A percentile compares a stretch with the other conserved stretches of the same genome.
Evolutionary conservation across 2,888 invertebrate genomes (phyloP).

Genomic region (Ichneumon xanthorius): DNA sequence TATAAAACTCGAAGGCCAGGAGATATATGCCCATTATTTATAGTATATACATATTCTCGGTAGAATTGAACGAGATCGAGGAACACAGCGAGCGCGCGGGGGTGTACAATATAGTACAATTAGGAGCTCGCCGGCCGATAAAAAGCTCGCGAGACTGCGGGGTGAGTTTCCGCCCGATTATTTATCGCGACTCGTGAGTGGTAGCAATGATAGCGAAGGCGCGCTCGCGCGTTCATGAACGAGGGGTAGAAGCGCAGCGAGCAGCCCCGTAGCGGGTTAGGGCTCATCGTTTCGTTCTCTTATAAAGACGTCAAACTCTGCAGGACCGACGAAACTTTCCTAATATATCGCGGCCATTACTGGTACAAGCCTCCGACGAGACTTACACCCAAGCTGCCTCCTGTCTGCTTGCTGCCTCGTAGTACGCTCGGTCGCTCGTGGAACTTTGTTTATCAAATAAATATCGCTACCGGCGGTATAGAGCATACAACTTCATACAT

Average conservation of each 20-base stretch:
- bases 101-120: slow-evolving; percentile 41
- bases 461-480: slow-evolving; percentile 70
- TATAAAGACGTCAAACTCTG: slow-evolving; percentile 80
- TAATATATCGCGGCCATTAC: slow-evolving; percentile 81
- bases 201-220: slow-evolving; percentile 72
- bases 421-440: slow-evolving; percentile 61
- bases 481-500: slow-evolving; percentile 41
- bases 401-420: slow-evolving; percentile 53
- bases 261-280: slow-evolving; percentile 66
- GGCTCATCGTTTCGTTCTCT: slow-evolving; percentile 75
- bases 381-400: slow-evolving; percentile 75
- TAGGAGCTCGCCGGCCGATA: slow-evolving; percentile 59
- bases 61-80: slow-evolving; percentile 62
- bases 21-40: slow-evolving; percentile 27
- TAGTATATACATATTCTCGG: slow-evolving; percentile 33
- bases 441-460: slow-evolving; percentile 82
- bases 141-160: slow-evolving; percentile 58
- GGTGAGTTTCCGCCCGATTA: slow-evolving; percentile 63
- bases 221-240: slow-evolving; percentile 29
- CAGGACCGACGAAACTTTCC: slow-evolving; percentile 80
- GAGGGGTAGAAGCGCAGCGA: slow-evolving; percentile 55
- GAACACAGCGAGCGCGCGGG: slow-evolving; percentile 24
- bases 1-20: slow-evolving; percentile 50
- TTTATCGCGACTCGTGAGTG: slow-evolving; percentile 72
- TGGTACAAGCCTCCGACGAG: slow-evolving; percentile 79